Evolutionary conservation across 2,113 vertebrate species (phyloP).

Genomic region (Agapornis roseicollis): DNA sequence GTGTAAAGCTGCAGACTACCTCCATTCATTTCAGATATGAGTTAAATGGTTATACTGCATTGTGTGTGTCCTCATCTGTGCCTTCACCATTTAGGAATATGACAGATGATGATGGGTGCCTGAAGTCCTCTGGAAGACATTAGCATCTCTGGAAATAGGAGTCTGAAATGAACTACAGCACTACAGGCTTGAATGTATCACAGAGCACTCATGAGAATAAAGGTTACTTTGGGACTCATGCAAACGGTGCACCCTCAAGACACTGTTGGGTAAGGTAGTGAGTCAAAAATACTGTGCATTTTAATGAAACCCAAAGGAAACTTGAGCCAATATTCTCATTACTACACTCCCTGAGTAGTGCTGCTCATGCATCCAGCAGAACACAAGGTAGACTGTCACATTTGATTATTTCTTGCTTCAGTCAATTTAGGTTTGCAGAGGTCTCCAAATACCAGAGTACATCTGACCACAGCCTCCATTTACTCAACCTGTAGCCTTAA

Average conservation of each 20-base stretch:
- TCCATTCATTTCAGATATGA: accelerated
- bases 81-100: not conserved
- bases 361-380: not conserved
- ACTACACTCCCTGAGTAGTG: not conserved
- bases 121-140: not conserved
- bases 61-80: not conserved
- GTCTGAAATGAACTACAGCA: not conserved
- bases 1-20: not conserved
- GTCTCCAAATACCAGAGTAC: not conserved
- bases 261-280: not conserved
- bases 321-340: not conserved
- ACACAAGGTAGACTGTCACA: not conserved
- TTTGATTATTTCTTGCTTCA: not conserved
- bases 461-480: not conserved
- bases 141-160: not conserved
- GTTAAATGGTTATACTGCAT: accelerated
- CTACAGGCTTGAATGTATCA: accelerated
- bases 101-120: not conserved
- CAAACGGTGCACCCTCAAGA: not conserved
- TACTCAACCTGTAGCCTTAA: not conserved
- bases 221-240: not conserved
- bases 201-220: not conserved
- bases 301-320: not conserved
- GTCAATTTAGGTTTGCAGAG: not conserved
- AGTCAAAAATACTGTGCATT: not conserved